Percentiles rank a stretch among this genome's conserved stretches.
These are phyloP conservation scores for Sinotaia quadrata DNA, from an alignment of 2,888 invertebrate genomes.

Conservation along the genomic window DNA sequence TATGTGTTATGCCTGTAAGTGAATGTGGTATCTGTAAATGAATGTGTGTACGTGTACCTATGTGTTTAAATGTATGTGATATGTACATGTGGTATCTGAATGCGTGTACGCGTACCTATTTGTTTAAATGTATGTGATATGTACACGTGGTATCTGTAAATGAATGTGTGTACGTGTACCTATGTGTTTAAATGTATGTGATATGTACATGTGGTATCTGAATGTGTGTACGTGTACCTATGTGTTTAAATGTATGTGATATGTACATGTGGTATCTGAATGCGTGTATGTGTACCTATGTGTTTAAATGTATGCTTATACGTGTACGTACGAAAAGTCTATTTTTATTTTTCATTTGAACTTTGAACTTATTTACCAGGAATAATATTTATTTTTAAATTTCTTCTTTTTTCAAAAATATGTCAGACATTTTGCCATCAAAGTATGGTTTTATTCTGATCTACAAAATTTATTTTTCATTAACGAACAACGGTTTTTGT, in stretches of 20 bases:
- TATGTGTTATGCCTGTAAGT: not conserved
- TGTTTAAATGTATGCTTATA: too few species aligned
- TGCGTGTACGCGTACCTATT: too few species aligned
- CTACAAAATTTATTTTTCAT: too few species aligned
- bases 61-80: not conserved
- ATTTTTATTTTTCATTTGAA: too few species aligned
- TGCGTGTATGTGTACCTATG: conserved; percentile 1
- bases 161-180: not conserved
- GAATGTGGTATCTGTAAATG: not conserved
- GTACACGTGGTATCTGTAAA: not conserved
- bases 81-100: not conserved
- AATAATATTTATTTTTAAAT: too few species aligned
- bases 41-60: not conserved
- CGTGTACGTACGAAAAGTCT: too few species aligned
- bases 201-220: not conserved
- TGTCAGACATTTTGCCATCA: too few species aligned
- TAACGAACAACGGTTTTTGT: too few species aligned
- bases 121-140: too few species aligned
- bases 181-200: not conserved
- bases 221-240: not conserved
- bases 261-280: not conserved
- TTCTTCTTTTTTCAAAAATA: too few species aligned
- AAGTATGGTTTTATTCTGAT: too few species aligned
- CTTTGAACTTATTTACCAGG: too few species aligned
- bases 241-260: not conserved